Evolutionary conservation across 2,113 vertebrate species (phyloP).

Genomic region (Octodon degus): DNA sequence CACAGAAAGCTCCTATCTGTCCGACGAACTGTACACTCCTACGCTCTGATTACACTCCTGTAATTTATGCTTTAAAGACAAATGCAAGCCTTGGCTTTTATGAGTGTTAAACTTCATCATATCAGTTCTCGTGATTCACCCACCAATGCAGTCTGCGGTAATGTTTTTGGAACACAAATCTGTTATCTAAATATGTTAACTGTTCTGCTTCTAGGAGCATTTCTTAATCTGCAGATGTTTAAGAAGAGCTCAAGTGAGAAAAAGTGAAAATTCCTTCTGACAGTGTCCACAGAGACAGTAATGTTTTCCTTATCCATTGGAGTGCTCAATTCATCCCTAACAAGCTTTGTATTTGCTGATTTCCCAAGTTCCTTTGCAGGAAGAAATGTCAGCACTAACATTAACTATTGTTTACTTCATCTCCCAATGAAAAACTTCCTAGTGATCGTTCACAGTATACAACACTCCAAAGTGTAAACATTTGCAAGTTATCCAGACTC

Average conservation of each 20-base stretch:
- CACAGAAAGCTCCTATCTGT: not conserved
- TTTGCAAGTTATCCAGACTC: conserved; percentile 25
- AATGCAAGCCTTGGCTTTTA: not conserved
- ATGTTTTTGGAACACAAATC: conserved; percentile 31
- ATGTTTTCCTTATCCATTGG: not conserved
- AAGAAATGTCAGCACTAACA: not conserved
- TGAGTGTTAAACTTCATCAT: not conserved
- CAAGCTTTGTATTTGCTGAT: not conserved
- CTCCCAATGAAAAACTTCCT: conserved; percentile 2
- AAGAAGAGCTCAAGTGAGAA: not conserved
- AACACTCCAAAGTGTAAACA: conserved; percentile 18
- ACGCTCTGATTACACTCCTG: not conserved
- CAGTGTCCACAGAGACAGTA: not conserved
- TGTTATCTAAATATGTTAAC: conserved; percentile 9
- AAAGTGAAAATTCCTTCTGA: not conserved
- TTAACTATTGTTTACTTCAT: conserved; percentile 16
- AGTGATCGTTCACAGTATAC: conserved; percentile 47
- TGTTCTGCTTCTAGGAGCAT: not conserved
- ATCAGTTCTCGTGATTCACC: not conserved
- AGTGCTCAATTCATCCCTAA: not conserved
- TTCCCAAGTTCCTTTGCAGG: not conserved
- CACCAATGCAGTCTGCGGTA: not conserved
- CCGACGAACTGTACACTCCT: not conserved
- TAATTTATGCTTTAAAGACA: not conserved
- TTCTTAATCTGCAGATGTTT: conserved; percentile 26